Conservation (phyloP, 2,113 vertebrate genomes). For the Lampris incognitus region DNA sequence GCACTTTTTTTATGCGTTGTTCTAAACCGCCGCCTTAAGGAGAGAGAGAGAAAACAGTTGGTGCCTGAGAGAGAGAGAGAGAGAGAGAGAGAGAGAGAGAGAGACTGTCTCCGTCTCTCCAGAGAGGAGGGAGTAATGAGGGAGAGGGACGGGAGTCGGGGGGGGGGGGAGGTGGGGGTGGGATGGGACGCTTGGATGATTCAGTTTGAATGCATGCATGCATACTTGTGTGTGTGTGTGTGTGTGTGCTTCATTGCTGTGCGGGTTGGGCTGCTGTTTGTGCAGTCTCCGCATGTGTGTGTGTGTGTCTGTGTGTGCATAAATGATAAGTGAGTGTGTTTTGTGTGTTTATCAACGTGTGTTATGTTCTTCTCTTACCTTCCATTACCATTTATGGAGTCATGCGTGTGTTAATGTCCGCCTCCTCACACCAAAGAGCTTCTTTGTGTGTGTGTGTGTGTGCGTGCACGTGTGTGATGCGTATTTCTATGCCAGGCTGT, state of each 20-base stretch:
- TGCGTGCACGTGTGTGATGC: constrained; percentile 41
- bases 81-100: constrained; percentile 43
- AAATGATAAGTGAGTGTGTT: constrained; percentile 47
- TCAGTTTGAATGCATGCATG: constrained; percentile 69
- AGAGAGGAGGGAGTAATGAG: constrained; percentile 42
- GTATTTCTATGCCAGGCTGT: constrained; percentile 57
- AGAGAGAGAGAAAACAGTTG: constrained; percentile 20
- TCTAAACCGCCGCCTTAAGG: constrained; percentile 57
- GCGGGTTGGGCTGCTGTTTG: constrained; percentile 33
- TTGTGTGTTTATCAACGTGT: constrained; percentile 33
- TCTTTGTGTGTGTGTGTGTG: constrained; percentile 47
- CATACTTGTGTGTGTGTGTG: constrained; percentile 32
- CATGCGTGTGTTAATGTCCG: constrained; percentile 73
- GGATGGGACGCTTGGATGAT: constrained; percentile 56
- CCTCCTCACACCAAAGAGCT: constrained; percentile 63
- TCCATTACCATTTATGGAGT: constrained; percentile 75
- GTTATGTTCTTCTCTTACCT: constrained; percentile 44
- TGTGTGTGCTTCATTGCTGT: constrained; percentile 21
- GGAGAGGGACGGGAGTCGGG: neutral
- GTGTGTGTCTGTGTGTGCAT: constrained; percentile 40
- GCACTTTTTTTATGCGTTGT: constrained; percentile 59
- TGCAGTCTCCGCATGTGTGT: constrained; percentile 40
- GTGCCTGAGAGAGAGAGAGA: constrained; percentile 40
- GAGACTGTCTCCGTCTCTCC: constrained; percentile 22
- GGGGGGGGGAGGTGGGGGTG: neutral